These are phyloP conservation scores for Pyrrhia umbra DNA, from an alignment of 2,888 invertebrate genomes.

Conservation along the genomic window DNA sequence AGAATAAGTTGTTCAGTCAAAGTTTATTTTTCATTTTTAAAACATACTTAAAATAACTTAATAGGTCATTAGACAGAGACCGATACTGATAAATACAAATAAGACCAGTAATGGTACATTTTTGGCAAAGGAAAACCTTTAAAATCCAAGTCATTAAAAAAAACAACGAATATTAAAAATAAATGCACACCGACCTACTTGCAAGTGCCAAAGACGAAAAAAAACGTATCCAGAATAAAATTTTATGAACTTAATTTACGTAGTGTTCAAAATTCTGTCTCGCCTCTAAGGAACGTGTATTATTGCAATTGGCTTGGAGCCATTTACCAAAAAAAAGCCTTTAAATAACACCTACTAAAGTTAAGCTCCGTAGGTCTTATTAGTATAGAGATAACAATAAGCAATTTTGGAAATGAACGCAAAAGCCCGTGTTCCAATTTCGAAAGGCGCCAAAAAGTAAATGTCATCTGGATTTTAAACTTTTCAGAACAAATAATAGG, in stretches of 20 bases:
- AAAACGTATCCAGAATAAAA: constrained; percentile 15
- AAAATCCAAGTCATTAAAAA: constrained; percentile 5
- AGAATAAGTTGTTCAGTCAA: no score
- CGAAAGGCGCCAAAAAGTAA: background rate
- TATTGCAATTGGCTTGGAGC: constrained; percentile 29
- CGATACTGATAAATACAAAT: no score
- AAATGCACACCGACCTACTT: constrained; percentile 1
- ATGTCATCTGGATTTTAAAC: background rate
- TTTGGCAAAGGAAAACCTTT: background rate
- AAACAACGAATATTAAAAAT: constrained; percentile 3
- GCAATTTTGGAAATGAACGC: background rate
- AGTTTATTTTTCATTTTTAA: no score
- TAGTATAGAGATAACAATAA: constrained; percentile 12
- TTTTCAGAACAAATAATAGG: no score
- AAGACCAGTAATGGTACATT: no score
- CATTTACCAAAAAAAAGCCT: constrained; percentile 8
- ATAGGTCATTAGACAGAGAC: no score
- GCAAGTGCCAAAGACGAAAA: constrained; percentile 32
- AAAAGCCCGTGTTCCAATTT: background rate
- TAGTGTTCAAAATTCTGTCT: constrained; percentile 13
- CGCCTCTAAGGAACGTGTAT: constrained; percentile 4
- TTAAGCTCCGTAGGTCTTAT: background rate
- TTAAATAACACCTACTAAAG: background rate
- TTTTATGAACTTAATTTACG: constrained; percentile 19
- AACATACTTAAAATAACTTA: no score